These are phyloP conservation scores for Pica pica DNA, from an alignment of 2,113 vertebrate species.

Conservation along the genomic window DNA sequence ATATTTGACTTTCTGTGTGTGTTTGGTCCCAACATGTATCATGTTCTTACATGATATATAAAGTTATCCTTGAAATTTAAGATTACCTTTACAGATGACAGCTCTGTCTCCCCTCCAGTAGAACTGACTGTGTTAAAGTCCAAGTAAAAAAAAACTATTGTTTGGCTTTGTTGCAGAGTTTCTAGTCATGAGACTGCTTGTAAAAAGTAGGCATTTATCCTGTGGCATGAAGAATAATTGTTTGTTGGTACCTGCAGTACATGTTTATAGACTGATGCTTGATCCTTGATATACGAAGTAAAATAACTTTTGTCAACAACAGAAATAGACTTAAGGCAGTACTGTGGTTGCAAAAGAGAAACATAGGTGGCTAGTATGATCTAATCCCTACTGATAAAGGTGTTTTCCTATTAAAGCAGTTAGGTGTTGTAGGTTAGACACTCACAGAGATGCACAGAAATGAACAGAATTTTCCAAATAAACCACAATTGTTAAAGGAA, in stretches of 20 bases:
- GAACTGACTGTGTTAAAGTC: not conserved
- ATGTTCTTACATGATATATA: not conserved
- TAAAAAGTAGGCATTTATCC: not conserved
- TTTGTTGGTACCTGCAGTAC: not conserved
- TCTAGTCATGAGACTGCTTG: not conserved
- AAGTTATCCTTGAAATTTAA: not conserved
- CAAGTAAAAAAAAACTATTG: not conserved
- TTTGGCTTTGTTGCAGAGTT: not conserved
- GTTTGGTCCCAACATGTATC: not conserved
- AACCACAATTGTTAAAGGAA: not conserved
- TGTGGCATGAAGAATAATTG: not conserved
- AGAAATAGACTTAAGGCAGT: not conserved
- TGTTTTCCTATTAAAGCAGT: not conserved
- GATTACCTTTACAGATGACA: not conserved
- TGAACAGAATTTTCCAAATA: not conserved
- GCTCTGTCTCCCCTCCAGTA: not conserved
- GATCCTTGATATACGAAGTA: not conserved
- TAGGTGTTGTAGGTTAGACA: not conserved
- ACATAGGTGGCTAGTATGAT: not conserved
- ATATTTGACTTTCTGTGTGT: not conserved
- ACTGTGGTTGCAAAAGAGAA: not conserved
- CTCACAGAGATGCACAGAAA: not conserved
- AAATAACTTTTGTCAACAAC: not conserved
- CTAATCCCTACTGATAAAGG: not conserved
- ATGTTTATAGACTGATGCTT: not conserved